Base-by-base conservation (phyloP, 2,888 invertebrate genomes). In the Phyto melanocephala region DNA sequence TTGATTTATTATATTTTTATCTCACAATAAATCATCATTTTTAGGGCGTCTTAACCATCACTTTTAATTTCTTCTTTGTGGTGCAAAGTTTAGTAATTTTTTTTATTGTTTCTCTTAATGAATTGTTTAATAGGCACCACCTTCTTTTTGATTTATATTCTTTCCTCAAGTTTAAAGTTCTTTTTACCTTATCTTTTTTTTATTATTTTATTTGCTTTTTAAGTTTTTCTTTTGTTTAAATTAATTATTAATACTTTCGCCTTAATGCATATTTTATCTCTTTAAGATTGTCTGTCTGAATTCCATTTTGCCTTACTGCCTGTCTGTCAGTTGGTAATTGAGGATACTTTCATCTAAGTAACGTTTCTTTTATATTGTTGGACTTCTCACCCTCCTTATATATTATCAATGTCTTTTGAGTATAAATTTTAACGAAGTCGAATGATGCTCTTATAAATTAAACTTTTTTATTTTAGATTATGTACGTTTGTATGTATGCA, bases 21-120 rank as follows among this genome's bases (percentile, higher is more conserved):
- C 60, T 37, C 47, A 60, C 50, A 71, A 60, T 71, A 50, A 50
- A 71, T 71, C 58, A 71, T 58, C 47, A 47, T 40, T 58, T 47
- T 45, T 58, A 35, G 13, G 58, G 33, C 58, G 28, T 58, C n/a
- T 8, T 15, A 17, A 58, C 60, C 71, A 35, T 35, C 24, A 35
- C 40, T 47, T 56, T 52, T 28, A 8, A 15, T 28, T 54, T 15
- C 15, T 24, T 52, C 15, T 52, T 52, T 28, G 28, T n/a, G 1
- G 7, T n/a, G n/a, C n/a, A n/a, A n/a, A n/a, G n/a, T n/a, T n/a
- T n/a, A n/a, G n/a, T n/a, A n/a, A 1, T 60, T 40, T 11, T 8
- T 60, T 6, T 22, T 60, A 15, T 20, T 60, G 7, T 40, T 22
- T 40, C n/a, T 50, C 22, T 40, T 60, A 22, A 40, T 40, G 60